phyloP scores from a whole-genome alignment of 2,888 invertebrate species.

The Heliconius hortense region DNA sequence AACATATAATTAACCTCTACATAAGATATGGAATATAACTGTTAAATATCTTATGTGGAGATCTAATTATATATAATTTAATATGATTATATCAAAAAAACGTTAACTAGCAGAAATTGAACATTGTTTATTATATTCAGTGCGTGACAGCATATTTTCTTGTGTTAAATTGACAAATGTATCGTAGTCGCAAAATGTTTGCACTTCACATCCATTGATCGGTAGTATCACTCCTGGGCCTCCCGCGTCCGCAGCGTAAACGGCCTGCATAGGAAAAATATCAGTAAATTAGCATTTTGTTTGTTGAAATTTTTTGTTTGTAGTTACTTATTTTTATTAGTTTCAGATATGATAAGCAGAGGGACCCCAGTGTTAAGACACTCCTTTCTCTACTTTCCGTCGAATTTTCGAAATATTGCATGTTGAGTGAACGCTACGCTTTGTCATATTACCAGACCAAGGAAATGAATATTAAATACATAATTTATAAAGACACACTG shows the following conservation, averaged over 20 bases:
- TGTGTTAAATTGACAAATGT: conserved; percentile 68
- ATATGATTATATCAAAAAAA: not conserved
- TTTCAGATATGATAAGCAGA: not conserved
- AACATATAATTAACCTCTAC: no score
- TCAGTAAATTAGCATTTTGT: not conserved
- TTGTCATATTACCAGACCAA: no score
- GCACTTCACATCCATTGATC: conserved; percentile 72
- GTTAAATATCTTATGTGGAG: not conserved
- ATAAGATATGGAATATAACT: not conserved
- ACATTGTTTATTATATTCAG: conserved; percentile 51
- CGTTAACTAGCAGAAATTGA: conserved; percentile 24
- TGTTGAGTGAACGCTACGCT: not conserved
- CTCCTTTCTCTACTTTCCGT: not conserved
- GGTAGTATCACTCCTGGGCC: conserved; percentile 60
- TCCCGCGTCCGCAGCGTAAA: conserved; percentile 71
- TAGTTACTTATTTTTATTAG: no score
- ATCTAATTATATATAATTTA: not conserved
- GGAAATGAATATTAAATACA: no score
- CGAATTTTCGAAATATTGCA: not conserved
- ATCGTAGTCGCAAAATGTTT: conserved; percentile 72
- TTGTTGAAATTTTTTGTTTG: not conserved
- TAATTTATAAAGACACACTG: no score
- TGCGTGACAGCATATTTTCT: conserved; percentile 53
- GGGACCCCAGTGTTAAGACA: no score
- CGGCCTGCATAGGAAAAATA: conserved; percentile 61